Evolutionary conservation across 1,140 invertebrate genomes (phyloP), one percentile per base, ranked within the genome.

Genomic region (honey bee (Apis mellifera)): DNA sequence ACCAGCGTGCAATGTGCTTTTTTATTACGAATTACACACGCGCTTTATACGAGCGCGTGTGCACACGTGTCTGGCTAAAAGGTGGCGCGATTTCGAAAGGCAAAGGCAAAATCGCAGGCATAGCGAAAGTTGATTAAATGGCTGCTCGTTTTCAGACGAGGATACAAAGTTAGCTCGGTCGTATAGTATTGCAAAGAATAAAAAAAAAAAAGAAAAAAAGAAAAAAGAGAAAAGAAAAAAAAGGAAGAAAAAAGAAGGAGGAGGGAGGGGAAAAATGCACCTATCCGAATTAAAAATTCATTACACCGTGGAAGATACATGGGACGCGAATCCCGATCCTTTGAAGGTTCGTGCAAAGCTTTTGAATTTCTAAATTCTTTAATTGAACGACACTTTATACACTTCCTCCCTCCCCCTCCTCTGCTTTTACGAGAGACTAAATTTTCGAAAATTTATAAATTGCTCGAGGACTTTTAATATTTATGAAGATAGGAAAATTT

Each of bases 121-220:
- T 59, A 42, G 57, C 59, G 57, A 65, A 60, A 52, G 60, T 76
- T 76, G 74, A 76, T 76, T 76, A 76, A 76, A 65, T 65, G 74
- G 60, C 59, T 52, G 48, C 60, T 32, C 48, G 59, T 54, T 76
- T 65, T 65, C 32, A 32, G 23, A 42, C 2, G 9, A 32, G 23
- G 26, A 32, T 64, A 64, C 19, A 19, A 32, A 65, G 74, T 65
- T 75, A 75, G 23, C 50, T 2, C 21, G 17, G 32, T 48, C 19
- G 23, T 19, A 9, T 9, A 4, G 21, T 32, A 19, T 65, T 11
- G 26, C 62, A 32, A 19, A 42, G 23, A 19, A 65, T 11, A 62
- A 68, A 3, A 11, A 66, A 12, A 32, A 19, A 19, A 9, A 26
- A 15, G 4, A 19, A 9, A 15, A 9, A 17, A 15, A 4, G 9